Conservation (phyloP, 1,140 invertebrate species). For the Hypothenemus hampei region DNA sequence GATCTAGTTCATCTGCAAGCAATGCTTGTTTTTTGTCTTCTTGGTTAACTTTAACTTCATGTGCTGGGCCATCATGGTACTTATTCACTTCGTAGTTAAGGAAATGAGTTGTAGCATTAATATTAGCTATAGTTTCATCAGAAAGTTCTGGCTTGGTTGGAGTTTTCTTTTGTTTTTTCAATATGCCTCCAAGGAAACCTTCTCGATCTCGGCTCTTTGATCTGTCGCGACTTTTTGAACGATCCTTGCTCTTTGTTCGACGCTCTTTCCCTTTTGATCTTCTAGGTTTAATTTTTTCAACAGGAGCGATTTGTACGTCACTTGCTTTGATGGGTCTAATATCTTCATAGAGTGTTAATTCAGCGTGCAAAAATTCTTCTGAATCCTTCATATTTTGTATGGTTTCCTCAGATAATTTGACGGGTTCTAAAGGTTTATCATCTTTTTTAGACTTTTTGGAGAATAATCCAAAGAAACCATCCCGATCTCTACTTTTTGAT, state of each 20-base stretch:
- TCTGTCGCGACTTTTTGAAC: conserved; percentile 20
- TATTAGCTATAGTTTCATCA: conserved; percentile 20
- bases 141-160: conserved; percentile 2
- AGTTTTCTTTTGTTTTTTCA: conserved; percentile 20
- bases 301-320: too few relatives aligned
- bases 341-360: conserved; percentile 33
- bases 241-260: conserved; percentile 13
- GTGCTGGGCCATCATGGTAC: conserved; percentile 18
- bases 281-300: too few relatives aligned
- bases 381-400: conserved; percentile 8
- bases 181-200: conserved; percentile 7
- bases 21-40: neutral
- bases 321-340: too few relatives aligned
- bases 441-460: too few relatives aligned
- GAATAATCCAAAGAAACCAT: conserved; percentile 15
- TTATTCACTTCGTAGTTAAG: conserved; percentile 29
- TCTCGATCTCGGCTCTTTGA: conserved; percentile 21
- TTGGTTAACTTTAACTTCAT: neutral
- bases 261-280: conserved; percentile 13
- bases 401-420: conserved; percentile 3
- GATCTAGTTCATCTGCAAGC: neutral
- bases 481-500: conserved; percentile 19
- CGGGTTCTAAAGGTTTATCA: conserved; percentile 11
- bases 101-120: conserved; percentile 23
- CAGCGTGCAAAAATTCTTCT: conserved; percentile 16